Conservation (phyloP, 2,113 vertebrate genomes). For the Pionites leucogaster region DNA sequence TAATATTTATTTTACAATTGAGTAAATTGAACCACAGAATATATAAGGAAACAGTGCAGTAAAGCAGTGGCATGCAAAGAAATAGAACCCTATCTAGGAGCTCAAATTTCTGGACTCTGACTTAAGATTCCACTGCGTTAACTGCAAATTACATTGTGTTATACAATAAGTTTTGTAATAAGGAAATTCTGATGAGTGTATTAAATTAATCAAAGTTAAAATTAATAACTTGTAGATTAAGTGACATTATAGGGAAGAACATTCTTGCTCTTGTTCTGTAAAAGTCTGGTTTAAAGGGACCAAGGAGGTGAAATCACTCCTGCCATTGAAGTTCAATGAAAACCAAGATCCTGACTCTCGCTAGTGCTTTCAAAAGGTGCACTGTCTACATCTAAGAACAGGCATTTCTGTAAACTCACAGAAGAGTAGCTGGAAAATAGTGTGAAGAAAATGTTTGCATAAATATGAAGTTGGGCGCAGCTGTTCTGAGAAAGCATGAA, state of each 20-base stretch:
- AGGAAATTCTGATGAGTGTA: neutral
- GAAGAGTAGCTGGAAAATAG: neutral
- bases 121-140: neutral
- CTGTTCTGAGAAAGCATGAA: constrained; percentile 36
- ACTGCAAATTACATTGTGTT: neutral
- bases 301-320: neutral
- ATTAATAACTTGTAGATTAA: neutral
- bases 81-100: neutral
- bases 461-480: constrained; percentile 8
- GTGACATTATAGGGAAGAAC: neutral
- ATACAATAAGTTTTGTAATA: neutral
- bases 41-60: neutral
- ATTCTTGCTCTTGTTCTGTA: neutral
- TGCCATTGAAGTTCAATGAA: neutral
- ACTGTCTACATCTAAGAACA: neutral
- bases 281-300: neutral
- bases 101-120: neutral
- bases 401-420: neutral
- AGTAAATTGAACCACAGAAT: neutral
- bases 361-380: neutral
- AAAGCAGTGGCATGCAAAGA: neutral
- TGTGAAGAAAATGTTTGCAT: constrained; percentile 8
- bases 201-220: neutral
- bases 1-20: neutral
- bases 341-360: neutral